Conservation (phyloP, 2,113 vertebrate genomes). For the Pandion haliaetus region DNA sequence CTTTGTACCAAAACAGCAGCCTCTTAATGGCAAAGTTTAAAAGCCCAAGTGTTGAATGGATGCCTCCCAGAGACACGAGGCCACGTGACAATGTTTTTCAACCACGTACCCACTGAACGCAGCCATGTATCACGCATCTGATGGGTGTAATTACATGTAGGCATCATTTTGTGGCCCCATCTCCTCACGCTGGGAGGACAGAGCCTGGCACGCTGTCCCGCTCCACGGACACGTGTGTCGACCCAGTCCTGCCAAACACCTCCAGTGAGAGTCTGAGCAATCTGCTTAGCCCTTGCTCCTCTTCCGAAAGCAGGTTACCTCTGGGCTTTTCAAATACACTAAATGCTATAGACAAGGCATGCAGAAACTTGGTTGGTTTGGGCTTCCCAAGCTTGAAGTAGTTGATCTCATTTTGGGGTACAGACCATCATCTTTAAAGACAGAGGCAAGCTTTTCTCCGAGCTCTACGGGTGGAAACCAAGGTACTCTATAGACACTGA, state of each 20-base stretch:
- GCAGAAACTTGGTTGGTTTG: background rate
- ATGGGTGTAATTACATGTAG: accelerated
- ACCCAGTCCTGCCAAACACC: background rate
- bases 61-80: background rate
- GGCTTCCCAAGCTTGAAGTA: background rate
- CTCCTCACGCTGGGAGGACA: background rate
- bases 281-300: background rate
- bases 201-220: accelerated
- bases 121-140: accelerated
- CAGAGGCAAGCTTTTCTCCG: background rate
- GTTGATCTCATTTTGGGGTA: background rate
- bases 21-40: background rate
- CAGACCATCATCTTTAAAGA: background rate
- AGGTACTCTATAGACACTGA: background rate
- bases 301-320: background rate
- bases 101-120: accelerated
- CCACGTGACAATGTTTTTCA: accelerated
- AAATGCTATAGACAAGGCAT: background rate
- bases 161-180: background rate
- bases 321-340: background rate
- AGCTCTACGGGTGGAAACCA: background rate
- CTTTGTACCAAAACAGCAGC: background rate
- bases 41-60: background rate
- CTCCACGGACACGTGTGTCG: accelerated
- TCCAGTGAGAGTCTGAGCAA: accelerated